A percentile compares a stretch with the other conserved stretches of the same genome.
Evolutionary conservation across 2,113 vertebrate genomes (phyloP).

Genomic region (Stictonetta naevosa): DNA sequence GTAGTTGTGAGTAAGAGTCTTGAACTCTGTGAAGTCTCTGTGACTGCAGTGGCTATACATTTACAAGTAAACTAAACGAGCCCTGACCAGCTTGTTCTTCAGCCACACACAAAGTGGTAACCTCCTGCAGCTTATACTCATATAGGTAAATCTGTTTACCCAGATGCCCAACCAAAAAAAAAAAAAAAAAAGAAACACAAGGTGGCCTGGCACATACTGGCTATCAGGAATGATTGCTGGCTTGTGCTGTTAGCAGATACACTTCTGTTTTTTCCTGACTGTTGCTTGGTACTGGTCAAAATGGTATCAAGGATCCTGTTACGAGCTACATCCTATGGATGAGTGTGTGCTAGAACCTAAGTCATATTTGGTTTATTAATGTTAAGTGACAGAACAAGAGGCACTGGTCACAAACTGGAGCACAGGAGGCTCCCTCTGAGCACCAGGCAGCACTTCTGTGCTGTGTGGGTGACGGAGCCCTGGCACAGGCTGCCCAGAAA

Average conservation of each 20-base stretch:
- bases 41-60: neutral
- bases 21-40: neutral
- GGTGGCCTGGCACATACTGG: neutral
- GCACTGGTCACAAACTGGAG: neutral
- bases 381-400: neutral
- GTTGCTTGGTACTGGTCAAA: neutral
- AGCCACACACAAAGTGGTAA: neutral
- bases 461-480: neutral
- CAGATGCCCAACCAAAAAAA: neutral
- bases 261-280: neutral
- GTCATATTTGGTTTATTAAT: fast-evolving
- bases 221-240: fast-evolving
- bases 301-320: neutral
- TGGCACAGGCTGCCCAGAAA: neutral
- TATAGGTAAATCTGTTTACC: neutral
- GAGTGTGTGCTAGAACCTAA: neutral
- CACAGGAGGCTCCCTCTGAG: neutral
- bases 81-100: neutral
- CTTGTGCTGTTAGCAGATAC: neutral
- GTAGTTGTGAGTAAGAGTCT: neutral
- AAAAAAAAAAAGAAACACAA: neutral
- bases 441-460: neutral
- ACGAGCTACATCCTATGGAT: fast-evolving
- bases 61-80: neutral
- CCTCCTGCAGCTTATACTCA: neutral